Evolutionary conservation across 1,140 invertebrate species (phyloP), one percentile per base, ranked within the genome.

Genomic region (Cherax quadricarinatus): DNA sequence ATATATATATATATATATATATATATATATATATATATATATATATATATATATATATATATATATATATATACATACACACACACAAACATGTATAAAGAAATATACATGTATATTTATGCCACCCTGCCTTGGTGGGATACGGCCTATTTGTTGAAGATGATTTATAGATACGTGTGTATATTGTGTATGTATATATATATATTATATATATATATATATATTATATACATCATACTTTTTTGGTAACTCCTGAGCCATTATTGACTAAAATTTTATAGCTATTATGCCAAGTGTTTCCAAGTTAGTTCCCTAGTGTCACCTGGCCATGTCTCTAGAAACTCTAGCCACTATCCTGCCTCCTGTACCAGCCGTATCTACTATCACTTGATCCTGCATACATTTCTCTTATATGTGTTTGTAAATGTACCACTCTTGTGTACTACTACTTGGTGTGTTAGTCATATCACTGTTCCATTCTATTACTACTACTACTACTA

Each of bases 391-490:
- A 91, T 91, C 90, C 85, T 91, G 90, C 90, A 91, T 91, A 91
- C 90, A 87, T 91, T 91, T 91, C 90, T 91, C 90, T 89, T 91
- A 91, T 86, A 91, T 91, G 90, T 91, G 90, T 91, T 91, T 91
- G 90, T 91, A 91, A 90, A 86, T 91, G 90, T 91, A 91, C 90
- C 90, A 91, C 90, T 91, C 88, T 89, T 75, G 85, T 91, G 90
- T 91, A 91, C 90, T 91, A 91, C 89, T 91, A 91, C 88, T 90
- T 90, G 90, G 85, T 91, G 90, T 91, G 90, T 91, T 91, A 91
- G 90, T 91, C 90, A 91, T 91, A 91, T 91, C 90, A 91, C 90
- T 91, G 90, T 91, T 91, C 90, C 90, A 91, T 87, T 91, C 90
- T 91, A 91, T 86, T 91, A 91, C 90, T 91, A 91, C 90, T 91